A percentile compares a stretch with the other conserved stretches of the same genome.
These are phyloP conservation scores for Ceryle rudis DNA, from an alignment of 2,797 vertebrate species.

Conservation along the genomic window DNA sequence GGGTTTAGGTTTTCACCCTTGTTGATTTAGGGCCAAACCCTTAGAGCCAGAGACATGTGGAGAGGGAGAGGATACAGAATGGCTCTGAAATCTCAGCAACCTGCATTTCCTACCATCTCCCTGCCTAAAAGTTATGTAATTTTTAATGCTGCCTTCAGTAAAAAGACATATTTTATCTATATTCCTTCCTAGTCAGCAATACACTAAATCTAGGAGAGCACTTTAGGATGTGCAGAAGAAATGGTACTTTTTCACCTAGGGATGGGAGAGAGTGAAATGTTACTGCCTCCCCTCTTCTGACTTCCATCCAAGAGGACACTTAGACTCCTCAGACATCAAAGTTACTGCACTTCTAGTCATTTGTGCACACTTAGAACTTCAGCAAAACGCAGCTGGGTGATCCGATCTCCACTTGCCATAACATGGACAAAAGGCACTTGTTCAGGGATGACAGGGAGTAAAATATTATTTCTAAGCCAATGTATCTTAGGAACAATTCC, in stretches of 20 bases:
- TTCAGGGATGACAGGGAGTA: background rate
- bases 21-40: background rate
- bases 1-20: background rate
- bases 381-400: background rate
- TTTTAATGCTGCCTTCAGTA: background rate
- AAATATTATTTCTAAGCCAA: conserved; percentile 16
- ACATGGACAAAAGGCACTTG: background rate
- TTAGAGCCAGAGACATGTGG: rapidly evolving
- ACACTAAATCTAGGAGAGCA: background rate
- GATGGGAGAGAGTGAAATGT: background rate
- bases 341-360: background rate
- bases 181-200: background rate
- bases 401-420: background rate
- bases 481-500: conserved; percentile 16
- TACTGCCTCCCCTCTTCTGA: background rate
- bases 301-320: background rate
- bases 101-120: background rate
- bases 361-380: background rate
- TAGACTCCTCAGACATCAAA: background rate
- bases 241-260: background rate
- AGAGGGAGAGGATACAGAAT: background rate
- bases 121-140: background rate
- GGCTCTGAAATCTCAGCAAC: background rate
- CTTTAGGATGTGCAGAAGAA: background rate
- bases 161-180: background rate